phyloP scores from a whole-genome alignment of 2,113 vertebrate genomes.

The Tetrax tetrax region DNA sequence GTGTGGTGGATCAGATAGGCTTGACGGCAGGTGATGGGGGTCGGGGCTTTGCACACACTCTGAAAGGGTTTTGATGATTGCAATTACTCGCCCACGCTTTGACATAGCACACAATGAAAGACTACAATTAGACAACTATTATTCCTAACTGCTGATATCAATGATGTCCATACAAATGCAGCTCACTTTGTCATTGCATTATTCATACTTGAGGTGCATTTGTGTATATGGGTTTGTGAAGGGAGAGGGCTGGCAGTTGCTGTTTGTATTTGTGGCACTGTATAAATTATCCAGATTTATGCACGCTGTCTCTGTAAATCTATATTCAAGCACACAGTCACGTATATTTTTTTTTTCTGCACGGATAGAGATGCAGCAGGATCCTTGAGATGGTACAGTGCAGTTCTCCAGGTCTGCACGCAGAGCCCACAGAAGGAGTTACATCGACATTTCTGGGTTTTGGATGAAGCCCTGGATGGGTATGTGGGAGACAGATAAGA shows the following conservation, averaged over 20 bases:
- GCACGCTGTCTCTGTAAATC: neutral
- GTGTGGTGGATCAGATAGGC: slow-evolving; percentile 48
- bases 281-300: slow-evolving; percentile 37
- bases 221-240: slow-evolving; percentile 12
- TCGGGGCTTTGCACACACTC: slow-evolving; percentile 45
- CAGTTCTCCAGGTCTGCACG: neutral
- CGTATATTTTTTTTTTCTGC: neutral
- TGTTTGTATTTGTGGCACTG: slow-evolving; percentile 31
- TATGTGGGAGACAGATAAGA: neutral
- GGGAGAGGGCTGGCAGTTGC: neutral
- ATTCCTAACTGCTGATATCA: slow-evolving; percentile 64
- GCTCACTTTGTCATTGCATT: slow-evolving; percentile 52
- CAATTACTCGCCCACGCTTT: slow-evolving; percentile 67
- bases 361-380: neutral
- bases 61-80: slow-evolving; percentile 72
- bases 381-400: neutral
- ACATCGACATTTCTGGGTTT: neutral
- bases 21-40: slow-evolving; percentile 62
- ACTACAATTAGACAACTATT: slow-evolving; percentile 74
- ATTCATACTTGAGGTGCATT: slow-evolving; percentile 53
- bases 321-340: neutral
- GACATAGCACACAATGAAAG: slow-evolving; percentile 69
- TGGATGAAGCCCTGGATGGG: neutral
- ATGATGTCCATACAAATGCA: slow-evolving; percentile 65
- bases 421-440: neutral